Evolutionary conservation across 2,888 invertebrate genomes (phyloP).

Genomic region (Campopleginae sp.): DNA sequence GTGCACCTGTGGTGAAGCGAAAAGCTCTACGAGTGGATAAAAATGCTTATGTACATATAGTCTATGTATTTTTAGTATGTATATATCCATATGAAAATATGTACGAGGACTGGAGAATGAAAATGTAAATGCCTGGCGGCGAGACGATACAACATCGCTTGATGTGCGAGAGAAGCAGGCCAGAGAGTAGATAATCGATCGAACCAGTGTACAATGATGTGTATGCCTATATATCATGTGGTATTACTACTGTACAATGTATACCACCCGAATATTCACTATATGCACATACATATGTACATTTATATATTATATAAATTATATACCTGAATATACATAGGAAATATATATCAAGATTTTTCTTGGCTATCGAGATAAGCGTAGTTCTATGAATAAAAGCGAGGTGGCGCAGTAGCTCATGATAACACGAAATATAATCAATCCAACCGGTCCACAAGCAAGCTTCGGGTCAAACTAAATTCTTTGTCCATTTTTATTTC

Average conservation of each 20-base stretch:
- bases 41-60: background rate
- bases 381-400: slow-evolving; percentile 45
- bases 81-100: background rate
- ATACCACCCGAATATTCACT: slow-evolving; percentile 25
- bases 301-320: background rate
- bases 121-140: slow-evolving; percentile 12
- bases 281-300: background rate
- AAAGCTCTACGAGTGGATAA: slow-evolving; percentile 38
- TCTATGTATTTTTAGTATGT: background rate
- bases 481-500: slow-evolving; percentile 26
- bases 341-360: slow-evolving; percentile 40
- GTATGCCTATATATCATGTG: slow-evolving; percentile 15
- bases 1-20: slow-evolving; percentile 41
- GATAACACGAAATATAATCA: slow-evolving; percentile 58
- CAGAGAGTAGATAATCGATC: slow-evolving; percentile 63
- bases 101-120: background rate
- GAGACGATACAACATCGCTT: slow-evolving; percentile 18
- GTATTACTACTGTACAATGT: slow-evolving; percentile 18
- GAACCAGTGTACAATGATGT: slow-evolving; percentile 54
- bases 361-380: slow-evolving; percentile 44
- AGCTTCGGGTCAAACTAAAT: slow-evolving; percentile 35
- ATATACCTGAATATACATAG: background rate
- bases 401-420: slow-evolving; percentile 16
- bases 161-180: slow-evolving; percentile 39
- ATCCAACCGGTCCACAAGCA: slow-evolving; percentile 43